Evolutionary conservation across 1,140 invertebrate genomes (phyloP).

Genomic region (Teleogryllus occipitalis): DNA sequence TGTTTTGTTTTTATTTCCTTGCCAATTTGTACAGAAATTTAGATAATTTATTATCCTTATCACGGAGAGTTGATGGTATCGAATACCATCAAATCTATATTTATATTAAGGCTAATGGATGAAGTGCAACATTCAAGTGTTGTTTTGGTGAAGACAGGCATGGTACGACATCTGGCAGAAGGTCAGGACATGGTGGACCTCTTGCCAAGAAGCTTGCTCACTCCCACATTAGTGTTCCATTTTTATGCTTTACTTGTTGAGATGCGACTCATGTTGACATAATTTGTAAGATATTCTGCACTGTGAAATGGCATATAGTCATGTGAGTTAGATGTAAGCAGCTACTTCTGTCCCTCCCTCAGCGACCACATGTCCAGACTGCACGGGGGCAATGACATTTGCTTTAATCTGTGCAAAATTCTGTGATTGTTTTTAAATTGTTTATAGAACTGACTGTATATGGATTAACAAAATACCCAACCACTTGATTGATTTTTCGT

Average conservation of each 20-base stretch:
- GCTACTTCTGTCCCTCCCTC: background rate
- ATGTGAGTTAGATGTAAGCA: background rate
- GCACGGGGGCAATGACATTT: background rate
- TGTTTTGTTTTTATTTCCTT: background rate
- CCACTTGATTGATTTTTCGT: background rate
- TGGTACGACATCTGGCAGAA: background rate
- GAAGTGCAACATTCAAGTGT: background rate
- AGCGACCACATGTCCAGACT: background rate
- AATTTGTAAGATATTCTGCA: background rate
- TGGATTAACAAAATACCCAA: background rate
- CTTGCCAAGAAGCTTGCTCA: background rate
- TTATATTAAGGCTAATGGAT: background rate
- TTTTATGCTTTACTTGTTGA: constrained; percentile 5
- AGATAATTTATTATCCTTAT: background rate
- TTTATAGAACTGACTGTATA: background rate
- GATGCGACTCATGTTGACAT: background rate
- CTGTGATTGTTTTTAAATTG: background rate
- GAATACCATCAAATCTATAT: background rate
- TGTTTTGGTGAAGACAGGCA: background rate
- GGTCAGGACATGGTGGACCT: background rate
- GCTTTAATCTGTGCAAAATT: background rate
- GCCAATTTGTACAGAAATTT: constrained; percentile 5
- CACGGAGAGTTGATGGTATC: background rate
- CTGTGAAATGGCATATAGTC: background rate
- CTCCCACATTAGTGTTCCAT: background rate